Conservation (phyloP, 2,113 vertebrate species). For the Carlito syrichta region DNA sequence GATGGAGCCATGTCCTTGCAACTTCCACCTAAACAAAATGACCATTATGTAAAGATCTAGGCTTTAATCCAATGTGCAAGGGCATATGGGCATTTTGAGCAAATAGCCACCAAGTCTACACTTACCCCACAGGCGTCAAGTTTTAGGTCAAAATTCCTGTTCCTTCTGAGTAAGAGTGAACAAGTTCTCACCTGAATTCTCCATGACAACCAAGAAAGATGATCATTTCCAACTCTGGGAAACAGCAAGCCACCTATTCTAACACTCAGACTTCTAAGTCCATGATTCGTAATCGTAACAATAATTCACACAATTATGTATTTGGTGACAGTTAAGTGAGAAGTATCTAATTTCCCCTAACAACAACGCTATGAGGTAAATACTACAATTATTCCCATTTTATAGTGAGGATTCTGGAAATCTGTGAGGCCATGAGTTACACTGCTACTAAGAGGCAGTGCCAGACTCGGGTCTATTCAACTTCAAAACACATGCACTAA, state of each 20-base stretch:
- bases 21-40: slow-evolving; percentile 45
- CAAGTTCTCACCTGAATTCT: slow-evolving; percentile 25
- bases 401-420: neutral
- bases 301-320: neutral
- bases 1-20: neutral
- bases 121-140: neutral
- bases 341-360: neutral
- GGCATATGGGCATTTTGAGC: neutral
- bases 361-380: neutral
- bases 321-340: neutral
- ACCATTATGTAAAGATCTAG: slow-evolving; percentile 3
- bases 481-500: neutral
- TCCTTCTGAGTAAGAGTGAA: neutral
- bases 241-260: neutral
- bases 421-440: neutral
- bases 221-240: neutral
- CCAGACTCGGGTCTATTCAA: neutral
- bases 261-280: neutral
- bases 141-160: neutral
- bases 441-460: neutral
- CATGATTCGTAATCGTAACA: neutral
- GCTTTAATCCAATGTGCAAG: neutral
- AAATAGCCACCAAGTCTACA: neutral
- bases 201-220: slow-evolving; percentile 35
- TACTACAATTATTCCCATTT: neutral